phyloP scores from a whole-genome alignment of 2,888 invertebrate genomes.

The Pammene fasciana region DNA sequence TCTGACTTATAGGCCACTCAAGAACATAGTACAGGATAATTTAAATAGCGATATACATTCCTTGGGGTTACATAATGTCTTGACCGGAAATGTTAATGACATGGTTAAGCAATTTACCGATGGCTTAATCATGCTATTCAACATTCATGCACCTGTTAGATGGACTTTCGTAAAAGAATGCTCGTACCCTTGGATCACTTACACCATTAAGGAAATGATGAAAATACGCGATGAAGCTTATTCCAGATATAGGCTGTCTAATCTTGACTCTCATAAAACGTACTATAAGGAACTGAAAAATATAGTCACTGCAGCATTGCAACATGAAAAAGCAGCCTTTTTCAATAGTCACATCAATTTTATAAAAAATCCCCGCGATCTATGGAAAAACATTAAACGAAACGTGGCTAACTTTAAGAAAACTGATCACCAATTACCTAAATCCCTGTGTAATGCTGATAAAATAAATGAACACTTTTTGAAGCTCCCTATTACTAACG shows the following conservation, averaged over 20 bases:
- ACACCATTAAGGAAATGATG: too few species aligned
- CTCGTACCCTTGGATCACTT: not conserved
- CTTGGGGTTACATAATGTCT: not conserved
- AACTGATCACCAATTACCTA: not conserved
- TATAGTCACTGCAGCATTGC: not conserved
- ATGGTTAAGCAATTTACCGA: not conserved
- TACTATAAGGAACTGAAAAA: not conserved
- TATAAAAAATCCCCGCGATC: not conserved
- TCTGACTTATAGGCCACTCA: too few species aligned
- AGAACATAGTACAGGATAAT: too few species aligned
- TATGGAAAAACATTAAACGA: not conserved
- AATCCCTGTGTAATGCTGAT: not conserved
- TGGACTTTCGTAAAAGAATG: not conserved
- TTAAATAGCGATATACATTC: not conserved
- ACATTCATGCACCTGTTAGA: not conserved
- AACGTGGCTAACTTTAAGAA: not conserved
- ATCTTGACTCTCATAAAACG: not conserved
- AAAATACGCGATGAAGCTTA: not conserved
- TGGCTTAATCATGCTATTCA: not conserved
- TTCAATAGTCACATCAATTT: not conserved
- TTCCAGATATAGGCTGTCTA: not conserved
- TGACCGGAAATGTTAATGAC: not conserved
- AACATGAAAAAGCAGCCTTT: not conserved
- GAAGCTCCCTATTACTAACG: not conserved
- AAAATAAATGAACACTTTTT: not conserved